Conservation (phyloP, 2,888 invertebrate species). For the Polyommatus iphigenia region DNA sequence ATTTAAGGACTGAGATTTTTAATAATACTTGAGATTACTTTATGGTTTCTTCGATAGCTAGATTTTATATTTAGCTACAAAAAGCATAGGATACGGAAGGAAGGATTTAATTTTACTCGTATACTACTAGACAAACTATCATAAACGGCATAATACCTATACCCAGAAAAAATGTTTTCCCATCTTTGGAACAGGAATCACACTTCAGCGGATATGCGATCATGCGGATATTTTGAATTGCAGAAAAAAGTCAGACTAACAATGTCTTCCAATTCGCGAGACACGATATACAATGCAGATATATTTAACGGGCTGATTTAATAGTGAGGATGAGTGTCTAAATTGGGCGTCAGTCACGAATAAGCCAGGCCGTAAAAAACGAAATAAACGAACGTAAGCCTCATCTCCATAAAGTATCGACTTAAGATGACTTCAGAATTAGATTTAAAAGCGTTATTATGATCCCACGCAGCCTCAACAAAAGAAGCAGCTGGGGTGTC, state of each 20-base stretch:
- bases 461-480: conserved; percentile 55
- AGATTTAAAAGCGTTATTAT: conserved; percentile 40
- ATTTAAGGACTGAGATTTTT: conserved; percentile 12
- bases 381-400: conserved; percentile 20
- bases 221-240: neutral
- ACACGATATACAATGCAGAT: conserved; percentile 5
- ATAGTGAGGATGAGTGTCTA: conserved; percentile 11
- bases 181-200: neutral
- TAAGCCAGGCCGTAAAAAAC: conserved; percentile 21
- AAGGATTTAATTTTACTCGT: too few relatives aligned
- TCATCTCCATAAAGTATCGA: conserved; percentile 31
- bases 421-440: conserved; percentile 30
- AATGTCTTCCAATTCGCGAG: neutral
- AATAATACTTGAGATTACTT: neutral
- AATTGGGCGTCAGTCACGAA: conserved; percentile 19
- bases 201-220: neutral
- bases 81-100: neutral
- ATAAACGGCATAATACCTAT: neutral
- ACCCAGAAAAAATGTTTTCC: neutral
- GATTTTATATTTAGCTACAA: neutral
- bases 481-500: conserved; percentile 60
- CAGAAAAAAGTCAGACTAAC: neutral
- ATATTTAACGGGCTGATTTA: neutral
- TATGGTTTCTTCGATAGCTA: neutral
- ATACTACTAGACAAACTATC: neutral